phyloP scores from a whole-genome alignment of 2,888 invertebrate genomes.

The Sphinx pinastri region DNA sequence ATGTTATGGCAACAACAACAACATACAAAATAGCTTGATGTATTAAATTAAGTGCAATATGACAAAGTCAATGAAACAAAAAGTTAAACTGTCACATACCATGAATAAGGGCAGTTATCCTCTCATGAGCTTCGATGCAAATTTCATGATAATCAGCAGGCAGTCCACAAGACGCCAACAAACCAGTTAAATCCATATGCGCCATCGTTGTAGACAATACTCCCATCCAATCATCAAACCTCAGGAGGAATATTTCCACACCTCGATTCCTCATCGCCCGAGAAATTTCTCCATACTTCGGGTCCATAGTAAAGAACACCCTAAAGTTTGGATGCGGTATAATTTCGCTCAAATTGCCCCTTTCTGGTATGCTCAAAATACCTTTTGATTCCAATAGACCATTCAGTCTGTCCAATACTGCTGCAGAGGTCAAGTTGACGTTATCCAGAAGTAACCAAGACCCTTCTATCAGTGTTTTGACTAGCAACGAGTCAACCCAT shows the following conservation, averaged over 20 bases:
- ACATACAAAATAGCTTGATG: no score
- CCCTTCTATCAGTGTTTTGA: constrained; percentile 92
- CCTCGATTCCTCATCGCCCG: constrained; percentile 99
- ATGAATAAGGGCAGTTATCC: constrained; percentile 72
- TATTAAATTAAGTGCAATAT: background rate
- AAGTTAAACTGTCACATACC: constrained; percentile 53
- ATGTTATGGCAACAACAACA: no score
- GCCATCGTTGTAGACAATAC: constrained; percentile 65
- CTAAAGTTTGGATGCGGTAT: constrained; percentile 95
- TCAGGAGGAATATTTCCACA: constrained; percentile 89
- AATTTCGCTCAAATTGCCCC: constrained; percentile 92
- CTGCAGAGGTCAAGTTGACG: constrained; percentile 97
- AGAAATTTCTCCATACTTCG: constrained; percentile 97
- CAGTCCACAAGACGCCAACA: constrained; percentile 71
- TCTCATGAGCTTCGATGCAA: constrained; percentile 68
- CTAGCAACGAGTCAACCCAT: constrained; percentile 95
- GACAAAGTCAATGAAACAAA: background rate
- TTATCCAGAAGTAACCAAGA: constrained; percentile 95
- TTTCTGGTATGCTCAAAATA: constrained; percentile 93
- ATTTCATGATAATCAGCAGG: constrained; percentile 63
- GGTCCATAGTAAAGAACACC: constrained; percentile 97
- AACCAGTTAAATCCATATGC: constrained; percentile 71
- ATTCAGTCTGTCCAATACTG: constrained; percentile 98
- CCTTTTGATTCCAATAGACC: constrained; percentile 97
- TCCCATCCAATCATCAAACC: constrained; percentile 61